Conservation (phyloP, 2,113 vertebrate genomes). For the Ptyas mucosa region DNA sequence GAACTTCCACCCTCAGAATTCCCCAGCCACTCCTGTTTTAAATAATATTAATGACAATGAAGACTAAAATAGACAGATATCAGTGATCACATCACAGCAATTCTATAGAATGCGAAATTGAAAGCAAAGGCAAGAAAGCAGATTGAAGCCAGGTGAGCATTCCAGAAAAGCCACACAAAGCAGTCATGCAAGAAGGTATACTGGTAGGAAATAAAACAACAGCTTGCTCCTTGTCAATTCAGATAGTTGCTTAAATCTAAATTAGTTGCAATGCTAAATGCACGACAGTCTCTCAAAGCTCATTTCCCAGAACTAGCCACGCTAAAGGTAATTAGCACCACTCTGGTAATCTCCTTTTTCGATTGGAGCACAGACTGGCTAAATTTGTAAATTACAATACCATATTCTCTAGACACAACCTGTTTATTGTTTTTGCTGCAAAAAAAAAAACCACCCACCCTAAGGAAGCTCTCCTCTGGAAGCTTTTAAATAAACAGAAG, state of each 20-base stretch:
- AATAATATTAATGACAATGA: background rate
- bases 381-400: background rate
- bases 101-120: background rate
- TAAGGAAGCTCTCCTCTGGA: background rate
- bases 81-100: background rate
- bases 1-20: background rate
- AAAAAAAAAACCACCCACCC: background rate
- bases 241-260: background rate
- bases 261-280: background rate
- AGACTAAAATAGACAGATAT: background rate
- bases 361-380: background rate
- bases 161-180: background rate
- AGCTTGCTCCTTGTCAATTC: background rate
- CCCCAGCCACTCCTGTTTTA: background rate
- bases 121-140: background rate
- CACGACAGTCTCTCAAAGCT: background rate
- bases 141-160: constrained; percentile 6
- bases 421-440: background rate
- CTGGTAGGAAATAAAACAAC: background rate
- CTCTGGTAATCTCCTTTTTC: background rate
- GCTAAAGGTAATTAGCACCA: background rate
- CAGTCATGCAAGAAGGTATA: background rate
- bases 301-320: background rate
- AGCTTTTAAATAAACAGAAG: background rate
- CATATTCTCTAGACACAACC: background rate